phyloP scores from a whole-genome alignment of 2,888 invertebrate genomes.

The Sphinx pinastri region DNA sequence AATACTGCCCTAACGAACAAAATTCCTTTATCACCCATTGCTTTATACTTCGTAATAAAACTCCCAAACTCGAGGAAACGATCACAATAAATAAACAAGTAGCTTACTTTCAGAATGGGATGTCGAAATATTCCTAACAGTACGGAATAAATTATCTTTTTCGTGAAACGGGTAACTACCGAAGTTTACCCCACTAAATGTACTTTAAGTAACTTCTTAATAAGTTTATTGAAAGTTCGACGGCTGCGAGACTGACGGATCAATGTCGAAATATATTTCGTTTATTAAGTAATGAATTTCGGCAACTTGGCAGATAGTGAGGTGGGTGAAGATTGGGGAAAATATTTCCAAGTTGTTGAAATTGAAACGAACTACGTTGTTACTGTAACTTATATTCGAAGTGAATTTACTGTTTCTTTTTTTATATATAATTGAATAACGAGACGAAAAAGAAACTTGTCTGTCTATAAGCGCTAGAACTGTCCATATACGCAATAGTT shows the following conservation, averaged over 20 bases:
- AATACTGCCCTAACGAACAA: not conserved
- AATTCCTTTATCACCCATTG: not conserved
- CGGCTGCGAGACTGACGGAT: constrained; percentile 39
- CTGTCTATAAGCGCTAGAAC: too few species aligned
- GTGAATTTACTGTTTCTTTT: too few species aligned
- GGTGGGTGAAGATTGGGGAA: not conserved
- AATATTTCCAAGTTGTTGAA: not conserved
- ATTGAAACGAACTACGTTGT: not conserved
- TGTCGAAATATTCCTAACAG: constrained; percentile 31
- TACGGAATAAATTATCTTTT: constrained; percentile 47
- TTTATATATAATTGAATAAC: too few species aligned
- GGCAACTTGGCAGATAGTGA: constrained; percentile 28
- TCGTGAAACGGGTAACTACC: constrained; percentile 44
- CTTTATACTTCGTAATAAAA: not conserved
- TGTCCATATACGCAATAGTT: too few species aligned
- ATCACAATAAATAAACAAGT: constrained; percentile 9
- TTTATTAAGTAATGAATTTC: constrained; percentile 35
- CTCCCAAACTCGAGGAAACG: not conserved
- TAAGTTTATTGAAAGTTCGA: constrained; percentile 43
- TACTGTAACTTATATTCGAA: too few species aligned
- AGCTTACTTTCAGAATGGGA: not conserved
- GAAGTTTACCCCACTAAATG: constrained; percentile 43
- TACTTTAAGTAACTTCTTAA: constrained; percentile 45
- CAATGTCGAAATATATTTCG: constrained; percentile 43
- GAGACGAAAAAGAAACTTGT: too few species aligned